Evolutionary conservation across 2,113 vertebrate genomes (phyloP).

Genomic region (Fukomys damarensis): DNA sequence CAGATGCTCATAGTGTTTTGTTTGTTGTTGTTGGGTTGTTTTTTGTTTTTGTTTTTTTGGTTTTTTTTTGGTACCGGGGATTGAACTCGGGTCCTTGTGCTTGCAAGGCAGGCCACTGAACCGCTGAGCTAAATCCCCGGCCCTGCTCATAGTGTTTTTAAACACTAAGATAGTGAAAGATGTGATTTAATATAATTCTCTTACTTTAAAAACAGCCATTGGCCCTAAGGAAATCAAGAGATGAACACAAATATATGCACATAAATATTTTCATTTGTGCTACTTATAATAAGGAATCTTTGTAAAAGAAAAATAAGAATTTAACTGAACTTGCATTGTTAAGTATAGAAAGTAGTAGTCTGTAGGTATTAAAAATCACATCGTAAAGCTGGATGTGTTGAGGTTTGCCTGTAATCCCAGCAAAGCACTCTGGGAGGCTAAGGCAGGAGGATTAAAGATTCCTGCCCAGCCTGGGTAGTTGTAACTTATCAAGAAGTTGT

Average conservation of each 20-base stretch:
- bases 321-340: not conserved
- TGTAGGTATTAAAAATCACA: not conserved
- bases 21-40: no score
- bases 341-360: not conserved
- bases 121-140: no score
- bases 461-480: not conserved
- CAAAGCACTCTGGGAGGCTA: not conserved
- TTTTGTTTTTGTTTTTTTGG: no score
- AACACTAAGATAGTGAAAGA: not conserved
- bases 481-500: not conserved
- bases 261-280: slow-evolving; percentile 9
- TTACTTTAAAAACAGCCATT: not conserved
- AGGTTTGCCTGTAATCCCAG: not conserved
- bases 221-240: not conserved
- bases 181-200: not conserved
- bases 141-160: no score
- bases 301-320: not conserved
- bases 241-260: not conserved
- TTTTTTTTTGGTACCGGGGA: no score
- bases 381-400: not conserved
- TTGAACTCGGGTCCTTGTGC: no score
- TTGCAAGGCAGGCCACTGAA: no score
- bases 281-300: slow-evolving; percentile 35
- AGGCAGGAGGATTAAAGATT: not conserved
- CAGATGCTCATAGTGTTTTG: not conserved